phyloP scores from a whole-genome alignment of 1,140 invertebrate genomes.

The Halictus rubicundus region DNA sequence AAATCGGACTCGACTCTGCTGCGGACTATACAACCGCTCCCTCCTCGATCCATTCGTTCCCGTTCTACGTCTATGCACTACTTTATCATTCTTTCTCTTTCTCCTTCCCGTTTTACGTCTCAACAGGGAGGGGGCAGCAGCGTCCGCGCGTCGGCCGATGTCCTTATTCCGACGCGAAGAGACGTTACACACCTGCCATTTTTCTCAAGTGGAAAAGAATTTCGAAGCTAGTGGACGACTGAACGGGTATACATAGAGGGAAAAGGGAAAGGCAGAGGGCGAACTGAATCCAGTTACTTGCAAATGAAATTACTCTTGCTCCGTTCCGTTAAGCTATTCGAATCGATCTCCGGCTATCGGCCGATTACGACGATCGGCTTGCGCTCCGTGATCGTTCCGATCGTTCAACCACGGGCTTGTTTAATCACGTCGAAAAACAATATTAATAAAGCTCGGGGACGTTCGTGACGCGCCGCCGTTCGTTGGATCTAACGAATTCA shows the following conservation, averaged over 20 bases:
- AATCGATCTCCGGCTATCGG: background rate
- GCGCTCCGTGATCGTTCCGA: background rate
- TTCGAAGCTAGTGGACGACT: background rate
- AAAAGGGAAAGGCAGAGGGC: background rate
- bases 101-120: background rate
- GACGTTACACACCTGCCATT: background rate
- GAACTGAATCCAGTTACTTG: background rate
- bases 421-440: conserved; percentile 26
- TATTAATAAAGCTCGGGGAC: conserved; percentile 18
- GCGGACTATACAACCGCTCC: background rate
- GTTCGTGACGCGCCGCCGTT: conserved; percentile 8
- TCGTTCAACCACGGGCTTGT: background rate
- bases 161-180: conserved; percentile 8
- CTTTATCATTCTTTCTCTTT: no score
- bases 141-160: background rate
- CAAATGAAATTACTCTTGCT: conserved; percentile 30
- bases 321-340: background rate
- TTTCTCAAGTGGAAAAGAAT: background rate
- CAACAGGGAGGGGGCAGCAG: background rate
- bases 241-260: background rate
- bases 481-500: conserved; percentile 14
- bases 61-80: background rate
- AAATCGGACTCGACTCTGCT: conserved; percentile 11
- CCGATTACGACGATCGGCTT: conserved; percentile 4
- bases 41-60: background rate